Conservation (phyloP, 2,888 invertebrate genomes). For the Euplexia lucipara region DNA sequence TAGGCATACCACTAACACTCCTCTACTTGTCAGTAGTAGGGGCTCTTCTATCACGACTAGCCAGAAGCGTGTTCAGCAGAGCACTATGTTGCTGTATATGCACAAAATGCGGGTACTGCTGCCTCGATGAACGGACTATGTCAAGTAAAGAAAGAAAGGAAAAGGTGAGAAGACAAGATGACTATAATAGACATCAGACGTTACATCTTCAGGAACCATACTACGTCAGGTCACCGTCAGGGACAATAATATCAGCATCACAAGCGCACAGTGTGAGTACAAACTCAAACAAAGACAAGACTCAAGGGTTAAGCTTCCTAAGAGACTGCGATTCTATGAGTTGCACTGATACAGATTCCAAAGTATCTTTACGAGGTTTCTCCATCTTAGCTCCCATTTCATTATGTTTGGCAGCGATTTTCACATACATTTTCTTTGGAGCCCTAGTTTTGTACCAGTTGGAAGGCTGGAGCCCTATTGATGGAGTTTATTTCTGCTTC, state of each 20-base stretch:
- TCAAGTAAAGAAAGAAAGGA: slow-evolving; percentile 95
- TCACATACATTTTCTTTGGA: slow-evolving; percentile 97
- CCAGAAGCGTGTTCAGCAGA: slow-evolving; percentile 95
- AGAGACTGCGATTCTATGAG: slow-evolving; percentile 91
- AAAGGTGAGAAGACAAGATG: slow-evolving; percentile 94
- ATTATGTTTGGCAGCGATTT: slow-evolving; percentile 96
- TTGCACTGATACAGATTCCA: slow-evolving; percentile 93
- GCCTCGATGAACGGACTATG: slow-evolving; percentile 96
- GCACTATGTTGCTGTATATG: slow-evolving; percentile 96
- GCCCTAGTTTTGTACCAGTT: slow-evolving; percentile 96
- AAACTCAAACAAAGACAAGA: slow-evolving; percentile 86
- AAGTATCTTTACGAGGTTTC: slow-evolving; percentile 93
- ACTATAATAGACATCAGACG: slow-evolving; percentile 92
- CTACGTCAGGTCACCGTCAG: slow-evolving; percentile 91
- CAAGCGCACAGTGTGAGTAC: slow-evolving; percentile 87
- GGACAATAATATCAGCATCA: slow-evolving; percentile 89
- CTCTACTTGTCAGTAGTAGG: slow-evolving; percentile 97
- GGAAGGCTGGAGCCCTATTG: slow-evolving; percentile 98
- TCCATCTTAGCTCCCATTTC: slow-evolving; percentile 97
- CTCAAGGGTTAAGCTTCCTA: slow-evolving; percentile 84
- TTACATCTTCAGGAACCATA: slow-evolving; percentile 93
- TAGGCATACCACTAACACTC: slow-evolving; percentile 97
- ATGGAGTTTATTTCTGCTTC: slow-evolving; percentile 98
- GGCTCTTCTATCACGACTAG: slow-evolving; percentile 95
- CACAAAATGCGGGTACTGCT: slow-evolving; percentile 97